A percentile compares a stretch with the other conserved stretches of the same genome.
Conservation (phyloP, 2,113 vertebrate genomes). For the Bolborhynchus lineola region DNA sequence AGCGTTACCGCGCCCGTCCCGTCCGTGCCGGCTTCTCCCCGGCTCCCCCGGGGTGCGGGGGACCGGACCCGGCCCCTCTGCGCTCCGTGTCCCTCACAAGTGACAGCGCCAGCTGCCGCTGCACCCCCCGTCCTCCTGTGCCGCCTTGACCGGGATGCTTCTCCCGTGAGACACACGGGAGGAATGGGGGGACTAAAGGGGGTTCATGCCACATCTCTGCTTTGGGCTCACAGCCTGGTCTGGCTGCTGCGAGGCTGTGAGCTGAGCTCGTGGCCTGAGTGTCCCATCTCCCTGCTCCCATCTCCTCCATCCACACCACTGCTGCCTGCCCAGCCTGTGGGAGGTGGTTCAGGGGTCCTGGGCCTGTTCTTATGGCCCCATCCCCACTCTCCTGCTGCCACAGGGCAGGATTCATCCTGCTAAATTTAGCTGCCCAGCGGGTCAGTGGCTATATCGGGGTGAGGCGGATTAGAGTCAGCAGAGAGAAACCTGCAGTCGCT, state of each 20-base stretch:
- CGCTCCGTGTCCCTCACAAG: neutral
- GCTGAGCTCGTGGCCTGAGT: fast-evolving
- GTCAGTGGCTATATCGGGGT: neutral
- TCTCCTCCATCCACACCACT: neutral
- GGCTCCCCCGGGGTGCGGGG: neutral
- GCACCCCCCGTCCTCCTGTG: neutral
- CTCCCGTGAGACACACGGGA: neutral
- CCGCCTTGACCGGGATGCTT: neutral
- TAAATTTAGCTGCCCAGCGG: neutral
- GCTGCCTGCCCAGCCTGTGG: fast-evolving
- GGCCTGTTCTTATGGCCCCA: neutral
- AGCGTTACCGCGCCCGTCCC: neutral
- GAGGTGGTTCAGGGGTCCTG: neutral
- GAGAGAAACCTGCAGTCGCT: neutral
- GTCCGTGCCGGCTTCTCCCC: neutral
- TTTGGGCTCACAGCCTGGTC: neutral
- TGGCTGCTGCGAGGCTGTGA: neutral
- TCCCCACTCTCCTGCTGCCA: fast-evolving
- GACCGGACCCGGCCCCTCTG: neutral
- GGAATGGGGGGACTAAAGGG: neutral
- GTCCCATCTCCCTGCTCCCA: fast-evolving
- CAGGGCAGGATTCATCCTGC: neutral
- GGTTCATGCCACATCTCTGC: neutral
- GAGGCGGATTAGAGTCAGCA: neutral
- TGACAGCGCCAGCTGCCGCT: neutral